Conservation (phyloP, 2,888 invertebrate genomes). For the Chirona hameri region DNA sequence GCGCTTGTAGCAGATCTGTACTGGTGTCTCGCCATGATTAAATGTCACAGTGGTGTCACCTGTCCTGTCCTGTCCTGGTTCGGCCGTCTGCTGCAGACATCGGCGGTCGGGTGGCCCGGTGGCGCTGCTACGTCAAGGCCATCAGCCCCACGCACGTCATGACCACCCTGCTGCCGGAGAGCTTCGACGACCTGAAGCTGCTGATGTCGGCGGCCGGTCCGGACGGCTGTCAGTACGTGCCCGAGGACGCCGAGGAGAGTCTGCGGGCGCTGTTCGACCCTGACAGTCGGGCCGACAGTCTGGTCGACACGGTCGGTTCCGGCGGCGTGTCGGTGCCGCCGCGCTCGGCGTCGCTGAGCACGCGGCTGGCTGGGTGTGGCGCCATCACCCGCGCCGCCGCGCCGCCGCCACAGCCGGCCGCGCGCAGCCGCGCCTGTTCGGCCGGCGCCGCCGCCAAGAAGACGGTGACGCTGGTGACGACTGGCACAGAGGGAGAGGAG, state of each 20-base stretch:
- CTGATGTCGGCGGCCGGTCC: slow-evolving; percentile 34
- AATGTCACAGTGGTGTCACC: too few relatives aligned
- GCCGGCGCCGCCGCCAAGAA: slow-evolving; percentile 12
- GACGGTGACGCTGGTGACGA: slow-evolving; percentile 29
- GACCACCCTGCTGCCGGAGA: slow-evolving; percentile 62
- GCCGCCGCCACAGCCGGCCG: background rate
- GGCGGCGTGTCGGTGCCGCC: background rate
- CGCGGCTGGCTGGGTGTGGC: background rate
- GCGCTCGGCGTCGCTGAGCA: slow-evolving; percentile 9
- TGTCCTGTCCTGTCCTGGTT: too few relatives aligned
- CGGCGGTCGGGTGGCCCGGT: slow-evolving; percentile 46
- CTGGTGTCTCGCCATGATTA: too few relatives aligned
- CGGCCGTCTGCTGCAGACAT: slow-evolving; percentile 32
- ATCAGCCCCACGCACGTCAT: slow-evolving; percentile 60
- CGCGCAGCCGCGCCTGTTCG: background rate
- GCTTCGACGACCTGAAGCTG: slow-evolving; percentile 51
- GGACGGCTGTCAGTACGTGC: slow-evolving; percentile 34
- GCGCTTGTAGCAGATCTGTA: too few relatives aligned
- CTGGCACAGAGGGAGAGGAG: background rate
- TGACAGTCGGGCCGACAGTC: slow-evolving; percentile 12
- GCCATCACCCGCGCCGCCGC: background rate
- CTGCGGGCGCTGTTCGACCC: slow-evolving; percentile 1
- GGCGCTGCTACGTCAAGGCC: slow-evolving; percentile 66
- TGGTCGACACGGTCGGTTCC: background rate
- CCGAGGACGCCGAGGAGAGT: slow-evolving; percentile 4